Base-by-base conservation (phyloP, 2,888 invertebrate genomes). In the Adela reaumurella region DNA sequence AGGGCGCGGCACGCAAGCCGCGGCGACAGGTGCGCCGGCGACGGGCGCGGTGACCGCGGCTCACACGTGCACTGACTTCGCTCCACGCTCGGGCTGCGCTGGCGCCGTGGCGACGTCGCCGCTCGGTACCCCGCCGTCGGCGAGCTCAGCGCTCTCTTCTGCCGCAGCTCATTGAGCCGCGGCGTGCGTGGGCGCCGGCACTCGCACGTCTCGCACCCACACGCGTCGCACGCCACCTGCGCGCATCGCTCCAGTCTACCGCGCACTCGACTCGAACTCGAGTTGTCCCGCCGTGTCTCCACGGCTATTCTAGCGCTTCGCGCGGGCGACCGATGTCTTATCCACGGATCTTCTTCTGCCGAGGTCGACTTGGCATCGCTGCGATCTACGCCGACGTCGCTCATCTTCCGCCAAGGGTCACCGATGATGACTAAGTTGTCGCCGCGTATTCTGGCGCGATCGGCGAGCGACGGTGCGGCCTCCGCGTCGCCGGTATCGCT, bases 341-440 rank as follows among this genome's bases (percentile, higher is more conserved):
- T 35, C 35, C 35, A 35, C 35, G 35, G 35, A 14, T 35, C 35
- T 3, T 14, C 20, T 28, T 55, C 51, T 49, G 52, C 53, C 53
- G 49, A 57, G 54, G 55, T 55, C 57, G 24, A 24, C 24, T 6
- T 24, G 24, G 24, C 24, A 43, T 42, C 48, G 46, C 45, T 46
- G 46, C 49, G n/a, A n/a, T n/a, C 46, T 52, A 68, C 60, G 52
- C 70, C 68, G 45, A 59, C 54, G 46, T 67, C 70, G 59, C 67
- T 65, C 70, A 70, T 68, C 57, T 67, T 69, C 42, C 69, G 66
- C 71, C 71, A 71, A 11, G 71, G 72, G 56, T 72, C 60, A 42
- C 59, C 61, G 42, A 60, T 54, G 19, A 61, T 62, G 46, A 59
- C 52, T 47, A 57, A 56, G 29, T 57, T 54, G 41, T 59, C 58